These are phyloP conservation scores for Anastrepha ludens DNA, from an alignment of 1,140 invertebrate species.

Conservation along the genomic window DNA sequence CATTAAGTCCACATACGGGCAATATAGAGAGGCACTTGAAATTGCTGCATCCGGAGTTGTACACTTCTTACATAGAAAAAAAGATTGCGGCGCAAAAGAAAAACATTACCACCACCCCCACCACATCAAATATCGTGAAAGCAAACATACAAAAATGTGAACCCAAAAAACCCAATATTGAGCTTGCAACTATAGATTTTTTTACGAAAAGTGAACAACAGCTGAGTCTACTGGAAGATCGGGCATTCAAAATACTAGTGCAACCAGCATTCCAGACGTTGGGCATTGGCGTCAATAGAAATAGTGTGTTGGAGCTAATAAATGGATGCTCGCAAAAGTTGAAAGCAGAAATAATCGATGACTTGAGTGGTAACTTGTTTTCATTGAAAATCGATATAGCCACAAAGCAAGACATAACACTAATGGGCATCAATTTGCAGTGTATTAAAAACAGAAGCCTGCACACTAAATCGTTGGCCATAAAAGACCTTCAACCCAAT, in stretches of 20 bases:
- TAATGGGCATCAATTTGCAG: slow-evolving; percentile 49
- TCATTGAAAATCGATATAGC: slow-evolving; percentile 38
- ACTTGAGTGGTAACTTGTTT: slow-evolving; percentile 20
- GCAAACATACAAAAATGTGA: not conserved
- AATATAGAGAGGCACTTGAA: slow-evolving; percentile 15
- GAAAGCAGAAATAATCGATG: not conserved
- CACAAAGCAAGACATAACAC: not conserved
- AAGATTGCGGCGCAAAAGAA: not conserved
- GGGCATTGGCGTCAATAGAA: not conserved
- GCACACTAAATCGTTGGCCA: slow-evolving; percentile 3
- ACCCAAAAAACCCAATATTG: not conserved
- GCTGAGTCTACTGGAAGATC: not conserved
- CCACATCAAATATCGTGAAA: not conserved
- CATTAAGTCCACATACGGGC: not conserved
- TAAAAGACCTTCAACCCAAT: not conserved
- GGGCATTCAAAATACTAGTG: not conserved
- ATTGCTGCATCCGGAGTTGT: not conserved
- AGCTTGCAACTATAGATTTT: not conserved
- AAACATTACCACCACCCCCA: not conserved
- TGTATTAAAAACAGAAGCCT: not conserved
- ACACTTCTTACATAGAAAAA: not conserved
- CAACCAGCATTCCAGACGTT: slow-evolving; percentile 6
- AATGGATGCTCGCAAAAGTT: not conserved
- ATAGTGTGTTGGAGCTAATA: slow-evolving; percentile 27
- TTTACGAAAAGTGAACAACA: slow-evolving; percentile 18